Percentiles rank a stretch among this genome's conserved stretches.
Conservation (phyloP, 2,888 invertebrate genomes). For the Candidula unifasciata region DNA sequence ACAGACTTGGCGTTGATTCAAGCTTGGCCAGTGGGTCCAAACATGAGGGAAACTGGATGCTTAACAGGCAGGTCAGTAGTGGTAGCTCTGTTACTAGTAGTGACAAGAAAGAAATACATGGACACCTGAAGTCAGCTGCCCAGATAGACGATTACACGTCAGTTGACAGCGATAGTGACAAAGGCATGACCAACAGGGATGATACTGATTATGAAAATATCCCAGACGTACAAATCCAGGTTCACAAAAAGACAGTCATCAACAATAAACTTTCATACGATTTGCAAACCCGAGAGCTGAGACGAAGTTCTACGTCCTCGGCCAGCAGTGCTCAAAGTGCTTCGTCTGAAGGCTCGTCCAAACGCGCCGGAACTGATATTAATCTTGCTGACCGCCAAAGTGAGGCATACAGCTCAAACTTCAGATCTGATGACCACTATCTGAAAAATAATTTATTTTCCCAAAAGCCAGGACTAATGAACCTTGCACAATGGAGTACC, state of each 20-base stretch:
- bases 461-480: neutral
- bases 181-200: neutral
- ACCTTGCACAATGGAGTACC: neutral
- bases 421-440: neutral
- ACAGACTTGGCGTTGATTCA: neutral
- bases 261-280: neutral
- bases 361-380: too few species aligned
- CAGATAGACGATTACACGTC: neutral
- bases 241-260: neutral
- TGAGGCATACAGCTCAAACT: too few species aligned
- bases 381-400: neutral
- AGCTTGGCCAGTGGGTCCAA: neutral
- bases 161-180: neutral
- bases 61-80: neutral
- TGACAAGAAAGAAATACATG: neutral
- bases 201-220: neutral
- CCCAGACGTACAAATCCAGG: too few species aligned
- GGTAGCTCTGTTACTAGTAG: neutral
- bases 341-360: neutral
- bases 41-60: neutral
- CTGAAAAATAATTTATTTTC: neutral
- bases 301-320: neutral
- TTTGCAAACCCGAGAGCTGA: slow-evolving; percentile 7
- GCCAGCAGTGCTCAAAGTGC: neutral
- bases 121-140: neutral